phyloP scores from a whole-genome alignment of 2,113 vertebrate species.

The Cinclus cinclus region DNA sequence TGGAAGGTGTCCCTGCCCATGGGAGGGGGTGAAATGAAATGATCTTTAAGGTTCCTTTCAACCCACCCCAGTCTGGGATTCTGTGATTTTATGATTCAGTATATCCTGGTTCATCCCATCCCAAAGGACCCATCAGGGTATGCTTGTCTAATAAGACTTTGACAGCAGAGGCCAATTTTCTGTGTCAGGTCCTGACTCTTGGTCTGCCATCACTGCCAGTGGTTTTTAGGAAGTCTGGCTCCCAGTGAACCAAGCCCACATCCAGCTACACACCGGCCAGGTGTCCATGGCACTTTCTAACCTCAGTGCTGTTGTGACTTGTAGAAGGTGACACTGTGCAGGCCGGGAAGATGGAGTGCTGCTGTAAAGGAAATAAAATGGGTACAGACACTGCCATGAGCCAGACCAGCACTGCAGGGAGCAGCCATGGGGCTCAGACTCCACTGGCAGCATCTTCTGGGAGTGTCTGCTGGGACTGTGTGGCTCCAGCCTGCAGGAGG shows the following conservation, averaged over 20 bases:
- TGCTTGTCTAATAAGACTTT: neutral
- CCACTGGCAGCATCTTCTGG: neutral
- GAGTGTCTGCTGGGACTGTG: neutral
- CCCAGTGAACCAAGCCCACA: neutral
- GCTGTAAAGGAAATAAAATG: neutral
- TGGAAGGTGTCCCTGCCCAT: neutral
- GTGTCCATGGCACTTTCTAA: neutral
- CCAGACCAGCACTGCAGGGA: neutral
- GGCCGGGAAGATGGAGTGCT: neutral
- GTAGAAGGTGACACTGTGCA: accelerated
- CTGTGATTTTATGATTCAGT: neutral
- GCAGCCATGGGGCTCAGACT: neutral
- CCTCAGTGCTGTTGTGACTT: neutral
- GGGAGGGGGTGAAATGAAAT: neutral
- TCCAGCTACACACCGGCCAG: neutral
- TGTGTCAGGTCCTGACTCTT: neutral
- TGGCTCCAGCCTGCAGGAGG: neutral
- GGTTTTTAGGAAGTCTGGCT: neutral
- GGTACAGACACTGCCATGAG: neutral
- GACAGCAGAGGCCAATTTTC: neutral
- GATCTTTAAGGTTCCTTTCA: neutral
- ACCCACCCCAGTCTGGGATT: neutral
- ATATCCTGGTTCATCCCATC: neutral
- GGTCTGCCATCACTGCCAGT: neutral
- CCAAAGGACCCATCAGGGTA: neutral